phyloP scores from a whole-genome alignment of 2,113 vertebrate species.

The Ailurus styani region DNA sequence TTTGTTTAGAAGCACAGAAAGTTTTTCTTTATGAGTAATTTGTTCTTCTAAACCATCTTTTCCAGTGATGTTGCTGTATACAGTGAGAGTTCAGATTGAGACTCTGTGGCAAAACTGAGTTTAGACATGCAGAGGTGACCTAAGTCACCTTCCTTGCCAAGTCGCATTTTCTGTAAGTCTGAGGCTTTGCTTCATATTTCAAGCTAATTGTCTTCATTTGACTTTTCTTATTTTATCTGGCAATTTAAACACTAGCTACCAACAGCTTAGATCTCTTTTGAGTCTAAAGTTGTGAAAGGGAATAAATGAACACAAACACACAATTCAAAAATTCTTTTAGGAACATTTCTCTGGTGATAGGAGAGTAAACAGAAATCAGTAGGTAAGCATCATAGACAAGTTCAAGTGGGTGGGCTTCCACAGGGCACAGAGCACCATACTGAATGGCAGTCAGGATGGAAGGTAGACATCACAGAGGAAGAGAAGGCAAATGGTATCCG shows the following conservation, averaged over 20 bases:
- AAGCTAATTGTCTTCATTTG: background rate
- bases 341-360: background rate
- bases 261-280: background rate
- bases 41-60: background rate
- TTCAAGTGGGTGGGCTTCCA: background rate
- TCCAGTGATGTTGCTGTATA: background rate
- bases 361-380: background rate
- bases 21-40: background rate
- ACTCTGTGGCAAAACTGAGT: background rate
- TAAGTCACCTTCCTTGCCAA: background rate
- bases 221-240: background rate
- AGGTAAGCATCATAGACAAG: background rate
- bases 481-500: background rate
- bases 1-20: background rate
- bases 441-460: background rate
- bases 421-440: rapidly evolving
- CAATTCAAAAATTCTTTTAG: background rate
- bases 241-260: background rate
- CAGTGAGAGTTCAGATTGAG: background rate
- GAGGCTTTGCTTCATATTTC: background rate
- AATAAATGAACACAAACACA: background rate
- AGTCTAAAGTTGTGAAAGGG: background rate
- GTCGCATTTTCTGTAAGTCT: background rate
- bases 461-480: background rate
- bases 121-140: background rate